These are phyloP conservation scores for Cotesia chilonis DNA, from an alignment of 1,140 invertebrate species.

Conservation along the genomic window DNA sequence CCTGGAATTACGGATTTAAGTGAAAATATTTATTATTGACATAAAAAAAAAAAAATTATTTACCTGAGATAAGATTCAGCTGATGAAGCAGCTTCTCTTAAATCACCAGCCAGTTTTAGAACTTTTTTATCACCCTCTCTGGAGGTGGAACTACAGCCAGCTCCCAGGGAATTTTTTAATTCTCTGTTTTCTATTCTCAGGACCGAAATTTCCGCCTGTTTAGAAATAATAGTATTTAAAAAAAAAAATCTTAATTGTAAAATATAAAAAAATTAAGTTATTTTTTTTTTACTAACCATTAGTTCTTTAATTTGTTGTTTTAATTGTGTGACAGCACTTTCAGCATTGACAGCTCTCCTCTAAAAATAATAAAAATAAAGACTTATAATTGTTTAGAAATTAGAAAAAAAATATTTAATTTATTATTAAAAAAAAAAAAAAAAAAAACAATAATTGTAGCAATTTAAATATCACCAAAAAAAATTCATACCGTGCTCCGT, in stretches of 20 bases:
- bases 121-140: slow-evolving; percentile 51
- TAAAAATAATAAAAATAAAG: slow-evolving; percentile 51
- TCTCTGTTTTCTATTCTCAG: slow-evolving; percentile 62
- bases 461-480: too few relatives aligned
- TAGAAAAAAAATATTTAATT: too few relatives aligned
- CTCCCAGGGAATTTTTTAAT: slow-evolving; percentile 51
- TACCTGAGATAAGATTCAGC: slow-evolving; percentile 74
- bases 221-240: slow-evolving; percentile 32
- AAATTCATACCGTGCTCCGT: slow-evolving; percentile 65
- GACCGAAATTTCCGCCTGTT: slow-evolving; percentile 62
- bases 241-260: slow-evolving; percentile 18
- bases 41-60: slow-evolving; percentile 28
- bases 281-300: slow-evolving; percentile 60
- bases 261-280: too few relatives aligned
- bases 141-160: slow-evolving; percentile 49
- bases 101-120: slow-evolving; percentile 64
- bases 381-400: slow-evolving; percentile 5
- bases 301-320: slow-evolving; percentile 70
- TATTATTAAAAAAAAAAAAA: neutral
- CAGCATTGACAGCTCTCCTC: slow-evolving; percentile 68
- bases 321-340: slow-evolving; percentile 66
- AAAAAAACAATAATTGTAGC: slow-evolving; percentile 2
- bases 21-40: neutral
- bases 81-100: slow-evolving; percentile 70
- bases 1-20: slow-evolving; percentile 50